A percentile compares a stretch with the other conserved stretches of the same genome.
Evolutionary conservation across 2,797 vertebrate species (phyloP).

Genomic region (Sciurus carolinensis): DNA sequence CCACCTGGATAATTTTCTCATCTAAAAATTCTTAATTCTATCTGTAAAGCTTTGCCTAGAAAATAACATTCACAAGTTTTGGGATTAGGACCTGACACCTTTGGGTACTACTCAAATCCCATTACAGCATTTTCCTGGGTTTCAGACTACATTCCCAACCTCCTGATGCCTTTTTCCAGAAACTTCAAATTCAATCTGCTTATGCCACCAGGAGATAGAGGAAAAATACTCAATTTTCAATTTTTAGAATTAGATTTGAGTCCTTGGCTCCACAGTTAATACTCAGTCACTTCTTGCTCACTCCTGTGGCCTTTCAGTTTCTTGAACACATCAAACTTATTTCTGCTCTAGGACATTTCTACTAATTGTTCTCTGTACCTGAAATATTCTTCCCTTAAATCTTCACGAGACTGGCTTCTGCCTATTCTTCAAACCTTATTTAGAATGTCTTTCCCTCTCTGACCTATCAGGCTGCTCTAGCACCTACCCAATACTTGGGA

Average conservation of each 20-base stretch:
- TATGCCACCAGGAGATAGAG: background rate
- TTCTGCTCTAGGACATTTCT: background rate
- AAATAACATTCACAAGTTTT: background rate
- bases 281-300: background rate
- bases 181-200: background rate
- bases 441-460: background rate
- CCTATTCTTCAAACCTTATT: constrained; percentile 9
- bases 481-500: background rate
- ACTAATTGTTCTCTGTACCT: background rate
- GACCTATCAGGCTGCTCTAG: background rate
- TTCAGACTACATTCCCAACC: background rate
- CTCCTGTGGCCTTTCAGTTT: background rate
- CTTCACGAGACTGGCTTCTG: constrained; percentile 10
- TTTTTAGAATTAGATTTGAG: background rate
- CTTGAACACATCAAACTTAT: background rate
- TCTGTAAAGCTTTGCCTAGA: background rate
- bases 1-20: background rate
- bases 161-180: background rate
- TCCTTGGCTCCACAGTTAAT: background rate
- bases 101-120: too few species aligned
- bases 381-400: constrained; percentile 28
- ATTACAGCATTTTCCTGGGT: background rate
- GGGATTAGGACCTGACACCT: too few species aligned
- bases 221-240: background rate
- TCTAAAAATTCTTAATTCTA: background rate